A percentile compares a stretch with the other conserved stretches of the same genome.
These are phyloP conservation scores for Troglohyphantes excavatus DNA, from an alignment of 2,888 invertebrate species.

Conservation along the genomic window DNA sequence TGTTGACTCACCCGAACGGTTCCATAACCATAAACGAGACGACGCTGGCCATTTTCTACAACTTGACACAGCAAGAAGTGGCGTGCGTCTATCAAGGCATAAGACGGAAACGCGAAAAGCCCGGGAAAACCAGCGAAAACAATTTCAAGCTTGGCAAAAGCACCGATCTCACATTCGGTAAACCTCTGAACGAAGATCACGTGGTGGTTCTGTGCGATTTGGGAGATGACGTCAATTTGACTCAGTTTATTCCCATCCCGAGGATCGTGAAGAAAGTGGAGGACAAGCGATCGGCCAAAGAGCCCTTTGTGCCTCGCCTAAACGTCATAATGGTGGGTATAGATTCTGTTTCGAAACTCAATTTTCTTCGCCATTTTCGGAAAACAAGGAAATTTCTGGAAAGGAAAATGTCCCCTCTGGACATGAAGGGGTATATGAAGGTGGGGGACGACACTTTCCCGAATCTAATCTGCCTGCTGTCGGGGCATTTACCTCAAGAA, in stretches of 20 bases:
- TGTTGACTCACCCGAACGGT: conserved; percentile 1
- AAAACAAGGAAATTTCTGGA: conserved; percentile 87
- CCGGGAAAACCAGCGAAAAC: conserved; percentile 2
- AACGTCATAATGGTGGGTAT: conserved; percentile 91
- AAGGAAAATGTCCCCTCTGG: conserved; percentile 87
- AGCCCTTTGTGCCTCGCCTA: conserved; percentile 81
- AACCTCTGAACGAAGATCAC: conserved; percentile 57
- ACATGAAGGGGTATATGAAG: conserved; percentile 88
- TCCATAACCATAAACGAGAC: conserved; percentile 11
- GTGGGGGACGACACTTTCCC: conserved; percentile 84
- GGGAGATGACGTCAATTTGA: conserved; percentile 19
- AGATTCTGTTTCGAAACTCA: conserved; percentile 91
- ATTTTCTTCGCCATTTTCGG: conserved; percentile 89
- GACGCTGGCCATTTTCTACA: conserved; percentile 10
- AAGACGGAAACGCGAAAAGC: not conserved
- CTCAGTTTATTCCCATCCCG: conserved; percentile 28
- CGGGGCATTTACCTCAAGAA: conserved; percentile 78
- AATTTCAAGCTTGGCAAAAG: conserved; percentile 10
- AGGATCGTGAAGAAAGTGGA: conserved; percentile 28
- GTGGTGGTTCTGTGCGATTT: conserved; percentile 47
- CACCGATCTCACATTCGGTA: conserved; percentile 50
- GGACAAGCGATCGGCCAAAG: conserved; percentile 61
- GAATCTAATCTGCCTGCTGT: conserved; percentile 81
- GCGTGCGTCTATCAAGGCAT: conserved; percentile 41
- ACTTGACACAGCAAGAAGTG: not conserved